These are phyloP conservation scores for Ianthella basta DNA, from an alignment of 37 sponge, comb jelly and placozoan genomes.

Conservation along the genomic window DNA sequence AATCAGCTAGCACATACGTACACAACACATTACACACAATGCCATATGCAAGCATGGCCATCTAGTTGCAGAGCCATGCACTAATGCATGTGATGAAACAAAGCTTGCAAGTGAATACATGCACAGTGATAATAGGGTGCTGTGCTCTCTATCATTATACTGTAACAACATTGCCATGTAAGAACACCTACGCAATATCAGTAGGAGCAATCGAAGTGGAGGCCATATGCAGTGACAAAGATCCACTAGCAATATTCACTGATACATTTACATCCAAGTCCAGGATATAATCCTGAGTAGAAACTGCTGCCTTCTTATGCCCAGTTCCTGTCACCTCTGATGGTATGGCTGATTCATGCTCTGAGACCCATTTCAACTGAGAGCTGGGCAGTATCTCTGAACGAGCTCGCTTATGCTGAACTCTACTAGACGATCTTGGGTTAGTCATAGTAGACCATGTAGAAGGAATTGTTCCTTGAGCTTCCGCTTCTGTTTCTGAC, in stretches of 20 bases:
- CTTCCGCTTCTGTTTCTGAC: neutral
- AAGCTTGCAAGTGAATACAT: neutral
- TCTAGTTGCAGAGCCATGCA: no score
- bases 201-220: neutral
- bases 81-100: no score
- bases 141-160: neutral
- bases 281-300: slow-evolving; percentile 36
- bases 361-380: neutral
- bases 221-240: slow-evolving; percentile 31
- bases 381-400: neutral
- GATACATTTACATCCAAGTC: slow-evolving; percentile 72
- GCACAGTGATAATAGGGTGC: no score
- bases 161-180: neutral
- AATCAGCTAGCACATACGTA: no score
- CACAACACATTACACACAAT: no score
- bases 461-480: neutral
- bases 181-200: neutral
- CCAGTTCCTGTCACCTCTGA: neutral
- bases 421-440: no score
- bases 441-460: no score
- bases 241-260: slow-evolving; percentile 69
- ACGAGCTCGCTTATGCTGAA: slow-evolving; percentile 7
- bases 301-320: neutral
- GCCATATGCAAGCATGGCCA: no score
- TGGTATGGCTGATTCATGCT: neutral